Percentiles rank a stretch among this genome's conserved stretches.
Conservation (phyloP, 2,888 invertebrate genomes). For the Nephrotoma appendiculata region DNA sequence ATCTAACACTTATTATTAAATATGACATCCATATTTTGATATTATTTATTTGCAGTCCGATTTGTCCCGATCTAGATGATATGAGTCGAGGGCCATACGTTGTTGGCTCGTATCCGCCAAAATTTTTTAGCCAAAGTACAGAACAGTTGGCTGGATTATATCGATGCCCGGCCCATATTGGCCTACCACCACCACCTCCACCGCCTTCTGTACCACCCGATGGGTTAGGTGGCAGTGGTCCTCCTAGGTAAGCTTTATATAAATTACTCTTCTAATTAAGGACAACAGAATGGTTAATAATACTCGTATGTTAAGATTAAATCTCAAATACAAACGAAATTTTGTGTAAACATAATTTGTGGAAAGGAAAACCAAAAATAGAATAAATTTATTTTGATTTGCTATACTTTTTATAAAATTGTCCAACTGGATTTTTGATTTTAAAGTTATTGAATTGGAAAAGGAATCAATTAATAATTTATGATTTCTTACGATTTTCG, state of each 20-base stretch:
- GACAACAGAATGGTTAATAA: too few species aligned
- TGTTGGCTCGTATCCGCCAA: conserved; percentile 17
- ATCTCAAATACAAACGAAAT: too few species aligned
- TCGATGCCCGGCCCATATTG: conserved; percentile 43
- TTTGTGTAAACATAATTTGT: too few species aligned
- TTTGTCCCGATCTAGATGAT: conserved; percentile 15
- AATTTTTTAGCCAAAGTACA: conserved; percentile 29
- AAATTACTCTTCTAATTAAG: background rate
- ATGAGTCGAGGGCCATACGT: conserved; percentile 15
- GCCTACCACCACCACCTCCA: conserved; percentile 40
- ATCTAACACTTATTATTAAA: background rate
- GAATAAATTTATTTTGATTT: too few species aligned
- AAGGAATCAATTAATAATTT: too few species aligned
- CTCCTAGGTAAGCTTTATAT: conserved; percentile 21
- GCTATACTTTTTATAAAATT: too few species aligned
- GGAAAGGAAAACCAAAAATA: too few species aligned
- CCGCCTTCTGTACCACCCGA: conserved; percentile 42
- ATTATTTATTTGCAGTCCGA: conserved; percentile 12
- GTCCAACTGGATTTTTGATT: too few species aligned
- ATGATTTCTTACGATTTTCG: too few species aligned
- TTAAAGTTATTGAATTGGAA: too few species aligned
- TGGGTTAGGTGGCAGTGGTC: conserved; percentile 18
- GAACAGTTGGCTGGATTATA: conserved; percentile 24
- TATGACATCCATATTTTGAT: background rate
- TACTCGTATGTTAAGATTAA: too few species aligned